phyloP scores from a whole-genome alignment of 2,797 vertebrate genomes.

The Novumbra hubbsi region DNA sequence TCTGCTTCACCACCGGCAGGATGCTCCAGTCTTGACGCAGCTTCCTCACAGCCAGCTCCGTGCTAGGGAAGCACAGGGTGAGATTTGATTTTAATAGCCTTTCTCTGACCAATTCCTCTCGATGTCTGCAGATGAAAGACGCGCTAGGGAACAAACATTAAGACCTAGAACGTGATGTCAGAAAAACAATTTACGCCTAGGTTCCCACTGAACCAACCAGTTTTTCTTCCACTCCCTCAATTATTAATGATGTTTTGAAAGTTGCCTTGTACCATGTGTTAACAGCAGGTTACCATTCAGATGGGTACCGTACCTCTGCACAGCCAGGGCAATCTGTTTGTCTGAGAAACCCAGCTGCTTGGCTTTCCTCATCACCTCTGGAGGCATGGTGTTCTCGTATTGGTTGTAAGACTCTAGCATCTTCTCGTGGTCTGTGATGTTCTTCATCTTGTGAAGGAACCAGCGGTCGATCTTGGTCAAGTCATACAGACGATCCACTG shows the following conservation, averaged over 20 bases:
- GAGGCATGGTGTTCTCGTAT: constrained; percentile 78
- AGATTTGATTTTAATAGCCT: background rate
- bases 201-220: background rate
- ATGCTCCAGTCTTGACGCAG: constrained; percentile 87
- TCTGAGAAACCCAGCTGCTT: constrained; percentile 97
- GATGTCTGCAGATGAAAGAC: background rate
- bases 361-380: constrained; percentile 80
- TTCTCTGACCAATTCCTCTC: background rate
- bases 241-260: background rate
- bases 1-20: constrained; percentile 93
- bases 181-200: too few relatives aligned
- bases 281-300: background rate
- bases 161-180: too few relatives aligned
- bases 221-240: background rate
- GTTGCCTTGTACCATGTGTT: too few relatives aligned
- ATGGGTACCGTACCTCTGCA: constrained; percentile 81
- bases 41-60: constrained; percentile 91
- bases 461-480: constrained; percentile 96
- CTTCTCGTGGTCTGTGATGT: constrained; percentile 82
- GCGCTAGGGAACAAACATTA: background rate
- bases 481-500: constrained; percentile 87
- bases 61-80: constrained; percentile 68
- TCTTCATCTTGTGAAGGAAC: constrained; percentile 98
- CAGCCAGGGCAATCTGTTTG: constrained; percentile 91
- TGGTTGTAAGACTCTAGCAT: constrained; percentile 82